Percentiles rank a stretch among this genome's conserved stretches.
Conservation (phyloP, 2,888 invertebrate genomes). For the Lithodes maja region DNA sequence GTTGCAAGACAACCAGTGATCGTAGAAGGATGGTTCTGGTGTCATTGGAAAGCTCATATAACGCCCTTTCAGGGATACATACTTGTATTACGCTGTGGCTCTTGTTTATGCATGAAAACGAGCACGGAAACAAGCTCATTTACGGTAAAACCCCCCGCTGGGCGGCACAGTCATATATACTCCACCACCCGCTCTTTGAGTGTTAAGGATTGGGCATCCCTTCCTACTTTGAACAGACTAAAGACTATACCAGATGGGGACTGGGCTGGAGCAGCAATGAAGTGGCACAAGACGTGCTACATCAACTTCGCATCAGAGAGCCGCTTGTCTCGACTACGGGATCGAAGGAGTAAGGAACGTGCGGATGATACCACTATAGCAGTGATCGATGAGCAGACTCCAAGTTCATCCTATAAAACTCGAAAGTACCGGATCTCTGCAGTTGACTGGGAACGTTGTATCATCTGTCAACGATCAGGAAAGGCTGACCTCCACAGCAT, state of each 20-base stretch:
- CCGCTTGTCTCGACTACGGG: constrained; percentile 13
- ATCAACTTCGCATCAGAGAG: constrained; percentile 22
- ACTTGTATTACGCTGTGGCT: no score
- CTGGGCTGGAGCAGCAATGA: constrained; percentile 15
- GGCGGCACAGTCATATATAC: no score
- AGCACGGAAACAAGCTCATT: no score
- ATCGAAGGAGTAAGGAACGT: background rate
- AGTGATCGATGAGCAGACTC: background rate
- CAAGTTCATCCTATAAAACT: constrained; percentile 21
- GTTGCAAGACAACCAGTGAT: no score
- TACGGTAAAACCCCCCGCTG: no score
- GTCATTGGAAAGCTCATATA: no score
- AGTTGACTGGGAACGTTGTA: background rate
- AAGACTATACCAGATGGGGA: constrained; percentile 9
- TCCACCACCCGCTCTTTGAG: no score
- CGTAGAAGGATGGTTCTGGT: no score
- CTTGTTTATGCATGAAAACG: no score
- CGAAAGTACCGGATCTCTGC: background rate
- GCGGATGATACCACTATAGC: background rate
- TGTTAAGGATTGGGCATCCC: background rate
- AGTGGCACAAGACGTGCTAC: constrained; percentile 22
- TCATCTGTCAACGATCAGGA: background rate
- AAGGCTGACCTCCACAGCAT: background rate
- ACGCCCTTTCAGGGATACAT: no score
- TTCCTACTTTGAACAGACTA: background rate